Evolutionary conservation across 2,888 invertebrate species (phyloP).

Genomic region (Drosophila rellima): DNA sequence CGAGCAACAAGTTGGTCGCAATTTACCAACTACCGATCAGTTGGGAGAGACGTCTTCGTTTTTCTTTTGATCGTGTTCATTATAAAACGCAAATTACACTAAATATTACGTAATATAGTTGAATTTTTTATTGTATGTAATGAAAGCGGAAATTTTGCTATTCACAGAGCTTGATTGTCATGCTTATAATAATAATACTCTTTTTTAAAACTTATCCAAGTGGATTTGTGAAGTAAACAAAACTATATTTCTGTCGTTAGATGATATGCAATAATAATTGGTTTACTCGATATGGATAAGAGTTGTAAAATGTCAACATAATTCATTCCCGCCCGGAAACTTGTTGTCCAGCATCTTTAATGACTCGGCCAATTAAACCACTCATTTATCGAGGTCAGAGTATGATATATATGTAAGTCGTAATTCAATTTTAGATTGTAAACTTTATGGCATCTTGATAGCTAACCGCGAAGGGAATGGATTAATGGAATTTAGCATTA

Average conservation of each 20-base stretch:
- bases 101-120: slow-evolving; percentile 32
- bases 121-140: background rate
- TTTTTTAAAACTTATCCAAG: background rate
- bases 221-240: background rate
- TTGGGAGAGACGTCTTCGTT: background rate
- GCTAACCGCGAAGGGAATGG: background rate
- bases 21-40: slow-evolving; percentile 21
- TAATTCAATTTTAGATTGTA: slow-evolving; percentile 1
- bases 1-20: background rate
- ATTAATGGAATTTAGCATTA: background rate
- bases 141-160: slow-evolving; percentile 5
- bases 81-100: slow-evolving; percentile 35
- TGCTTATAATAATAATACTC: slow-evolving; percentile 1
- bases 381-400: slow-evolving; percentile 12
- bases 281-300: background rate
- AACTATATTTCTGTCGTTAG: background rate
- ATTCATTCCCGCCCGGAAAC: slow-evolving; percentile 3
- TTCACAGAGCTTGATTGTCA: background rate
- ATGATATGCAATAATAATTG: background rate
- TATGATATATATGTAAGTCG: background rate
- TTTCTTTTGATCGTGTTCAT: slow-evolving; percentile 13
- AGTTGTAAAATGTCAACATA: slow-evolving; percentile 15
- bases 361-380: slow-evolving; percentile 10
- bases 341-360: slow-evolving; percentile 11
- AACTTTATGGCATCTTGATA: background rate